These are phyloP conservation scores for Xenopus laevis DNA, from an alignment of 2,113 vertebrate species.

Conservation along the genomic window DNA sequence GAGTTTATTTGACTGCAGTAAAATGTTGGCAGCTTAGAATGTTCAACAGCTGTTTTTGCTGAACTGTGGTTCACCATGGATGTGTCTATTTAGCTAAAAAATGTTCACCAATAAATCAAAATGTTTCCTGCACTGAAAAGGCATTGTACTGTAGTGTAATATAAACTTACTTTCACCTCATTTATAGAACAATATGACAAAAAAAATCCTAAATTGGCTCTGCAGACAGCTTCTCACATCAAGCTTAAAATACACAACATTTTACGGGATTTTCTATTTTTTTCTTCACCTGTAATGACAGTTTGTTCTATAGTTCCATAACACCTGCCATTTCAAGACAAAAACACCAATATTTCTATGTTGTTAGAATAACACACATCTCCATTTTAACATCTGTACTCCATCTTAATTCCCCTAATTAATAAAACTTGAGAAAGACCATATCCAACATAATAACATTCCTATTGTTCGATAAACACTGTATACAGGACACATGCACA, in stretches of 20 bases:
- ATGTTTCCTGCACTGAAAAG: constrained; percentile 45
- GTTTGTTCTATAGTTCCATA: constrained; percentile 31
- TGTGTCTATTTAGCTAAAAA: constrained; percentile 46
- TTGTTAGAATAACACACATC: background rate
- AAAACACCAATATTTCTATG: constrained; percentile 27
- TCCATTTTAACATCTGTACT: too few relatives aligned
- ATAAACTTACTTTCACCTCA: constrained; percentile 46
- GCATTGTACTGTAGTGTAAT: constrained; percentile 43
- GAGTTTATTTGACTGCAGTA: constrained; percentile 44
- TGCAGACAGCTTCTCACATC: constrained; percentile 34
- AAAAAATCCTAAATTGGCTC: constrained; percentile 42
- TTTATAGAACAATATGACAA: constrained; percentile 44
- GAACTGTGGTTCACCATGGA: constrained; percentile 46
- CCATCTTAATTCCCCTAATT: too few relatives aligned
- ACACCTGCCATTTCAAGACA: constrained; percentile 25
- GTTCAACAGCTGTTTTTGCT: constrained; percentile 42
- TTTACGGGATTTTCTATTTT: constrained; percentile 28
- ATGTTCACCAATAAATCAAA: constrained; percentile 46
- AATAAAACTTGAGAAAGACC: too few relatives aligned
- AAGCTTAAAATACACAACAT: constrained; percentile 37
- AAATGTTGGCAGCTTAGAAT: constrained; percentile 44
- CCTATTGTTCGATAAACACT: too few relatives aligned
- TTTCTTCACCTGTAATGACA: constrained; percentile 35
- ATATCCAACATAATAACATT: too few relatives aligned
- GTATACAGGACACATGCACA: too few relatives aligned